Conservation (phyloP, 2,797 vertebrate species). For the Sebastes flavidus region DNA sequence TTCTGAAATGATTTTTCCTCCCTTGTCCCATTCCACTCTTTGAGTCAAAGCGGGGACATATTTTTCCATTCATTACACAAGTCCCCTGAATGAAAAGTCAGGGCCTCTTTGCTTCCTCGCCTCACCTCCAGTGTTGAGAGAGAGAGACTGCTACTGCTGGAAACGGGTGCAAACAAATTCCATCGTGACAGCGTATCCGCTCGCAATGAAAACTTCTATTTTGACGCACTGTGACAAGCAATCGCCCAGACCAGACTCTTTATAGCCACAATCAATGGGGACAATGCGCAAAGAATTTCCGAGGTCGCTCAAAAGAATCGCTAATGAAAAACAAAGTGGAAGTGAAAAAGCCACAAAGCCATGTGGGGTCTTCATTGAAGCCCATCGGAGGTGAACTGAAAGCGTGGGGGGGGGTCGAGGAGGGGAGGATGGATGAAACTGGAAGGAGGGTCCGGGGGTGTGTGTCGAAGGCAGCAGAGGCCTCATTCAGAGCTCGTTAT, state of each 20-base stretch:
- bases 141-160: slow-evolving; percentile 25
- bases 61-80: slow-evolving; percentile 71
- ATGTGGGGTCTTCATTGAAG: slow-evolving; percentile 71
- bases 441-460: slow-evolving; percentile 50
- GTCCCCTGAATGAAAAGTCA: slow-evolving; percentile 36
- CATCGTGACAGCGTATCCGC: slow-evolving; percentile 30
- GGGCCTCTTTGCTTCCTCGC: slow-evolving; percentile 27
- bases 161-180: slow-evolving; percentile 42
- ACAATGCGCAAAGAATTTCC: slow-evolving; percentile 58
- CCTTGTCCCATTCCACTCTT: slow-evolving; percentile 38
- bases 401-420: neutral
- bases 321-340: slow-evolving; percentile 75
- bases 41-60: slow-evolving; percentile 55
- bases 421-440: slow-evolving; percentile 44
- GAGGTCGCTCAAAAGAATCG: slow-evolving; percentile 62
- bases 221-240: slow-evolving; percentile 46
- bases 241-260: slow-evolving; percentile 40
- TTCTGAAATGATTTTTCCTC: slow-evolving; percentile 72
- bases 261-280: slow-evolving; percentile 54
- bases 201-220: slow-evolving; percentile 37
- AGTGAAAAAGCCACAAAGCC: slow-evolving; percentile 68
- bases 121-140: slow-evolving; percentile 21
- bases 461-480: slow-evolving; percentile 72
- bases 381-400: slow-evolving; percentile 69
- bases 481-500: slow-evolving; percentile 85